Evolutionary conservation across 2,888 invertebrate genomes (phyloP).

Genomic region (Vesta saturnalis): DNA sequence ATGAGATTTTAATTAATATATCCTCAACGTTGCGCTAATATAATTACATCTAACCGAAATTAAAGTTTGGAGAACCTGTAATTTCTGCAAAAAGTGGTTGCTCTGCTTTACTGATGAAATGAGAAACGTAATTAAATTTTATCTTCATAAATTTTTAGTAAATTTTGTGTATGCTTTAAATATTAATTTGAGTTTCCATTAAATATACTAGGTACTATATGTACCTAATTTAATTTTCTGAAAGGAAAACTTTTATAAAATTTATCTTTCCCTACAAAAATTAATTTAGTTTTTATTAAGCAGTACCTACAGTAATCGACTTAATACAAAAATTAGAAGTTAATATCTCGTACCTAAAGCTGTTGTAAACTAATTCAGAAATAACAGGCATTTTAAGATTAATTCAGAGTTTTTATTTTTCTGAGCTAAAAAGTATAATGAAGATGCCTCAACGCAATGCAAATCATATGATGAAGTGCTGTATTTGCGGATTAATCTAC

Average conservation of each 20-base stretch:
- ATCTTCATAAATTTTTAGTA: constrained; percentile 33
- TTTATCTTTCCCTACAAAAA: neutral
- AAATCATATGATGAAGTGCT: too few species aligned
- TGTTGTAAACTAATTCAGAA: too few species aligned
- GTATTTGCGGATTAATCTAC: too few species aligned
- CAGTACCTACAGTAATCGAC: neutral
- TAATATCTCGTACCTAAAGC: too few species aligned
- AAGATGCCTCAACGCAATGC: too few species aligned
- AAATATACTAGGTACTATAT: constrained; percentile 7
- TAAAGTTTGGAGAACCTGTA: constrained; percentile 54
- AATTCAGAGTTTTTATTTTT: too few species aligned
- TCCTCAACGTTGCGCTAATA: constrained; percentile 56
- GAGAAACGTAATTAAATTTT: constrained; percentile 37
- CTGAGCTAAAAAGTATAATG: too few species aligned
- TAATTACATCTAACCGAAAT: constrained; percentile 57
- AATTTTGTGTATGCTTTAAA: constrained; percentile 20
- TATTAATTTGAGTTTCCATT: constrained; percentile 14
- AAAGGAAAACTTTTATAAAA: neutral
- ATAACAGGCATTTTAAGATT: too few species aligned
- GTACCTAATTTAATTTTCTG: neutral
- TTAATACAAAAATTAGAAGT: too few species aligned
- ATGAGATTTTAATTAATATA: constrained; percentile 64
- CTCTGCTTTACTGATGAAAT: constrained; percentile 38
- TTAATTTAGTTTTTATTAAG: neutral
- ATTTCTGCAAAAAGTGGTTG: constrained; percentile 46